Percentiles rank a stretch among this genome's conserved stretches.
Evolutionary conservation across 1,140 invertebrate genomes (phyloP).

Genomic region (Campoletis sonorensis): DNA sequence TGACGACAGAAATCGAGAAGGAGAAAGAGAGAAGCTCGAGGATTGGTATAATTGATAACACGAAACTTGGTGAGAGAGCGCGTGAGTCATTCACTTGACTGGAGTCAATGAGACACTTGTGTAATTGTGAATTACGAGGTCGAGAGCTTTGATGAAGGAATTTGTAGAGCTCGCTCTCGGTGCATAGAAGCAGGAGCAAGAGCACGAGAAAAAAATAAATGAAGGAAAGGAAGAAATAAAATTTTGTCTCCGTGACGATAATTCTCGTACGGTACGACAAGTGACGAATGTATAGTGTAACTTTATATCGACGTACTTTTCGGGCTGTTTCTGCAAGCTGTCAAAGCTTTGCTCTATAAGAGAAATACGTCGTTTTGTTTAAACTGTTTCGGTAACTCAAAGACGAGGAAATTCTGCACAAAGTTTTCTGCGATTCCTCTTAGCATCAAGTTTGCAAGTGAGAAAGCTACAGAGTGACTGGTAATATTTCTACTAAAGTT

Average conservation of each 20-base stretch:
- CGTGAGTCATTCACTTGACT: conserved; percentile 65
- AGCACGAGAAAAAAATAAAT: neutral
- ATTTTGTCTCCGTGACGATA: neutral
- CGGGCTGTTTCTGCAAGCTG: neutral
- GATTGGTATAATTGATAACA: conserved; percentile 58
- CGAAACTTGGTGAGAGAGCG: conserved; percentile 46
- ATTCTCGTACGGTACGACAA: neutral
- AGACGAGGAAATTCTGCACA: neutral
- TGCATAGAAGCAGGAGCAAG: neutral
- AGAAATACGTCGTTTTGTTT: neutral
- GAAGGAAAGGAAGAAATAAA: conserved; percentile 24
- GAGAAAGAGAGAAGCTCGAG: conserved; percentile 21
- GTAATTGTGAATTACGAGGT: conserved; percentile 55
- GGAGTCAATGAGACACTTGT: conserved; percentile 62
- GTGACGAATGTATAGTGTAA: neutral
- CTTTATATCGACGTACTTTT: conserved; percentile 16
- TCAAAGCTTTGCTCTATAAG: neutral
- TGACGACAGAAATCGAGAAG: neutral
- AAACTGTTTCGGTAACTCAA: neutral
- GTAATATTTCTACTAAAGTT: neutral
- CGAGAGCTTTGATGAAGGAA: conserved; percentile 46
- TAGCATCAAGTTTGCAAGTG: neutral
- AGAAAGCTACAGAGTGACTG: neutral
- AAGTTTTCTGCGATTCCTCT: neutral
- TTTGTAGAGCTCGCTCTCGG: conserved; percentile 44